phyloP scores from a whole-genome alignment of 1,140 invertebrate species.

The Bombus sibiricus region DNA sequence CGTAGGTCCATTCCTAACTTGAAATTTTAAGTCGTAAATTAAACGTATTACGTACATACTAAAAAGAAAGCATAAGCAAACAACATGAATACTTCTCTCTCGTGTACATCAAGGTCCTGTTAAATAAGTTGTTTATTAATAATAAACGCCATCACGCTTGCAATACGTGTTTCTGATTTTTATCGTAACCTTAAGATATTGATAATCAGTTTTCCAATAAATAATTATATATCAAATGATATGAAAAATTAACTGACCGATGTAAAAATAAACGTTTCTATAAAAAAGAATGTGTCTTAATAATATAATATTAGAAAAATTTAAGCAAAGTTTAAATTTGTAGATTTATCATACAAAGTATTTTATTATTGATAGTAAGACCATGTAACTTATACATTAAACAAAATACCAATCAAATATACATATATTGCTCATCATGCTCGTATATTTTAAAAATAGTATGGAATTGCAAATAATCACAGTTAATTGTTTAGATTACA shows the following conservation, averaged over 20 bases:
- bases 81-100: conserved; percentile 79
- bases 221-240: neutral
- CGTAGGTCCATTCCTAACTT: conserved; percentile 74
- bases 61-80: conserved; percentile 77
- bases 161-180: conserved; percentile 73
- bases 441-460: conserved; percentile 3
- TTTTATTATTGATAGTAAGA: conserved; percentile 33
- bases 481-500: conserved; percentile 14
- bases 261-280: neutral
- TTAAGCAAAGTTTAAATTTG: neutral
- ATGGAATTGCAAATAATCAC: conserved; percentile 39
- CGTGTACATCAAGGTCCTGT: conserved; percentile 82
- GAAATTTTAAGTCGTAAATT: conserved; percentile 79
- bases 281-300: neutral
- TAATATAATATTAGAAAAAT: neutral
- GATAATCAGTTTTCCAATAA: neutral
- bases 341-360: conserved; percentile 1
- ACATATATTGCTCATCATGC: neutral
- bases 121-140: conserved; percentile 83
- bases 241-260: neutral
- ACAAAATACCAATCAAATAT: conserved; percentile 7
- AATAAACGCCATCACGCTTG: conserved; percentile 84
- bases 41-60: conserved; percentile 78
- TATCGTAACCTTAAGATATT: conserved; percentile 39
- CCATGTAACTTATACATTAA: conserved; percentile 22